Evolutionary conservation across 2,797 vertebrate species (phyloP), one percentile per base, ranked within the genome.

Genomic region (Lateolabrax maculatus): DNA sequence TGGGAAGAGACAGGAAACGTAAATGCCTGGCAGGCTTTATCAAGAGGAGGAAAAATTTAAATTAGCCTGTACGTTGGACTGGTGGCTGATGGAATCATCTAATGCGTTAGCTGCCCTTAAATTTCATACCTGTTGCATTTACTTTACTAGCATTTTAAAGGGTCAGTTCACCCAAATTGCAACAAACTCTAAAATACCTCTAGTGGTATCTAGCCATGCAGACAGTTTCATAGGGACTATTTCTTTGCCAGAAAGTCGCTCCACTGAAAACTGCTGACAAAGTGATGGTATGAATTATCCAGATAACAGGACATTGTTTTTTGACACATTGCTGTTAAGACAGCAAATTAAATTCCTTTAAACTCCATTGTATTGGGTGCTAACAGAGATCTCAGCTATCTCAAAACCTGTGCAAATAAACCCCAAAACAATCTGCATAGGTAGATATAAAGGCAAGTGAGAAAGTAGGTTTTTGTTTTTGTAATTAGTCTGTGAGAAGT

Each of bases 1-100:
- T 83, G 85, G 84, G 87, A 84, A 89, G 79, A 89, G 93, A 92
- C 91, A 88, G 89, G 81, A 84, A 56, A 56, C 16, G 66, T 75
- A 70, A 46, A 67, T 71, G 82, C 66, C 16, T 13, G 72, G 73
- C 63, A 65, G 67, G 16, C 34, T 76, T 77, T 75, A 80, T 84
- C 81, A 75, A 56, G 23, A 46, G 75, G 37, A 63, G 71, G 13
- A 27, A 15, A 49, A 55, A 43, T 18, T 18, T 34, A 70, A 61
- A 34, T 55, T n/a, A 49, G 36, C 8, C 10, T 6, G 51, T 11
- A 43, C 16, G 16, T 11, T 11, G 23, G n/a, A 46, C 31, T 23
- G 53, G 16, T 44, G 65, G 62, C 48, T 49, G 56, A 82, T 74
- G 10, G 53, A 53, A 67, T 48, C 37, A 41, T 43, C 25, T 9